phyloP scores from a whole-genome alignment of 2,113 vertebrate genomes.

The Australoheros scitulus region DNA sequence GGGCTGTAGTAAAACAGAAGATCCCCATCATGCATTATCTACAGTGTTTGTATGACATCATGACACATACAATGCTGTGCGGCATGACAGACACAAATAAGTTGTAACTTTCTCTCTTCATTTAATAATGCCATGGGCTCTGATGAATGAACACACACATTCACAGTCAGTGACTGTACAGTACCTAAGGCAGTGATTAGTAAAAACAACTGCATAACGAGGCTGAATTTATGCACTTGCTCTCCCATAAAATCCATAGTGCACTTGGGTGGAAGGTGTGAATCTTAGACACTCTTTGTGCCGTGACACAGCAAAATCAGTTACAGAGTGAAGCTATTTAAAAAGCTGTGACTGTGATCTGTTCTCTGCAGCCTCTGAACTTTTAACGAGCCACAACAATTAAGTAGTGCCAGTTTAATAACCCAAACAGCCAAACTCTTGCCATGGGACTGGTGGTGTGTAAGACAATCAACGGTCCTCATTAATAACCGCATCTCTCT shows the following conservation, averaged over 20 bases:
- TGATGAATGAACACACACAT: background rate
- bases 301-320: conserved; percentile 27
- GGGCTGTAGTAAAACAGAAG: background rate
- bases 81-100: background rate
- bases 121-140: background rate
- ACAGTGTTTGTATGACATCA: background rate
- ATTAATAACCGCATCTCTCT: conserved; percentile 37
- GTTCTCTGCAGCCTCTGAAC: conserved; percentile 19
- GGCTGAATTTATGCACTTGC: conserved; percentile 30
- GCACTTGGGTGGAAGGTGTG: conserved; percentile 1
- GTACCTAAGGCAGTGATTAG: background rate
- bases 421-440: conserved; percentile 32
- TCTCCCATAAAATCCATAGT: conserved; percentile 22
- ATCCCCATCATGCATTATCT: background rate
- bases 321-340: conserved; percentile 31
- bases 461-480: conserved; percentile 27
- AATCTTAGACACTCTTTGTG: conserved; percentile 19
- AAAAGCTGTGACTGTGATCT: conserved; percentile 7
- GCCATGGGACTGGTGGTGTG: conserved; percentile 26
- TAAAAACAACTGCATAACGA: conserved; percentile 14
- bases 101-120: conserved; percentile 1
- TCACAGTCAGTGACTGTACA: background rate
- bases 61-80: conserved; percentile 6
- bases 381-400: conserved; percentile 51
- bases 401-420: conserved; percentile 34